phyloP scores from a whole-genome alignment of 64 coral and sea anemone species.

The Actinia tenebrosa region DNA sequence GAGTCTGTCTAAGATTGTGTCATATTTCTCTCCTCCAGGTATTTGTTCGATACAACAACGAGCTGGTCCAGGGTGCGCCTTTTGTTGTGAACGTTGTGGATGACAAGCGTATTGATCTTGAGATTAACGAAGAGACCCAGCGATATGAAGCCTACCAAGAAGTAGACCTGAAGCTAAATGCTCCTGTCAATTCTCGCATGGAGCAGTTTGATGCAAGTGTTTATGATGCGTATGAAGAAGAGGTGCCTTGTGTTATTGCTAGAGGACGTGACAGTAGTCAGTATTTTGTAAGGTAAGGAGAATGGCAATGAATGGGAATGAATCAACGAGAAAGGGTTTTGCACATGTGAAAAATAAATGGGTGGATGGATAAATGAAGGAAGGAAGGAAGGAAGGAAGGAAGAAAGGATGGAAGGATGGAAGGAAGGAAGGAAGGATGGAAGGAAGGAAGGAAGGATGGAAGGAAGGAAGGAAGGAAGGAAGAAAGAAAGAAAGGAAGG shows the following conservation, averaged over 20 bases:
- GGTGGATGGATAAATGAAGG: no score
- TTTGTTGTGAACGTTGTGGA: constrained; percentile 76
- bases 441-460: no score
- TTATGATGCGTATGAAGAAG: constrained; percentile 45
- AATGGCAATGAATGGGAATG: neutral
- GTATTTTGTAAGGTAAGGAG: constrained; percentile 54
- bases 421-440: no score
- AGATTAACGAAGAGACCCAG: constrained; percentile 29
- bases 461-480: no score
- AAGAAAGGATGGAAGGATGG: no score
- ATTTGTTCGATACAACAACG: constrained; percentile 52
- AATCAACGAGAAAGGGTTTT: neutral
- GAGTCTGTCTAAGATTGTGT: neutral
- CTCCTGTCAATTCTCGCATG: constrained; percentile 14
- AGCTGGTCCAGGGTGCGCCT: constrained; percentile 52
- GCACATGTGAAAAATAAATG: neutral
- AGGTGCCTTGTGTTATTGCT: constrained; percentile 47
- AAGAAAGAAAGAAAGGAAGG: neutral
- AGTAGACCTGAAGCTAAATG: constrained; percentile 25
- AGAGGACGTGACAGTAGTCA: constrained; percentile 39
- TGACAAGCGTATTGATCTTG: constrained; percentile 22
- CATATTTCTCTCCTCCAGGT: constrained; percentile 2
- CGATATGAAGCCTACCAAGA: constrained; percentile 38
- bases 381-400: no score
- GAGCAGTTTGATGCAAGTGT: constrained; percentile 27